These are phyloP conservation scores for Alviniconcha marisindica DNA, from an alignment of 1,140 invertebrate genomes.

Conservation along the genomic window DNA sequence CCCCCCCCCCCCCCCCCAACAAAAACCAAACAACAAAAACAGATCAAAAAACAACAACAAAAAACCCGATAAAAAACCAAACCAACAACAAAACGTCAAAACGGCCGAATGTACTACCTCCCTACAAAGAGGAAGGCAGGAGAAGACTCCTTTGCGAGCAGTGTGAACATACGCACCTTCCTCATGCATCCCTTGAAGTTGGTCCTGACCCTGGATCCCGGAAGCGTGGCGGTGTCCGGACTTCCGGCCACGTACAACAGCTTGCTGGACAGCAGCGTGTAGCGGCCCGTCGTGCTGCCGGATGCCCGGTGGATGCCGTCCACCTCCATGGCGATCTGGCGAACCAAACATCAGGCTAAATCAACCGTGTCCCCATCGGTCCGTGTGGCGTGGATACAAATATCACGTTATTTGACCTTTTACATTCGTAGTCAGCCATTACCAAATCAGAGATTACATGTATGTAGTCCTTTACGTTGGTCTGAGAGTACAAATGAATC, in stretches of 20 bases:
- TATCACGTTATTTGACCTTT: too few species aligned
- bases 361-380: too few species aligned
- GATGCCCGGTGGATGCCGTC: conserved; percentile 94
- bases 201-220: conserved; percentile 89
- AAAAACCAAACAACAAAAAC: background rate
- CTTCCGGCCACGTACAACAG: conserved; percentile 93
- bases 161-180: conserved; percentile 82
- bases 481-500: too few species aligned
- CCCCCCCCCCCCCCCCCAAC: background rate
- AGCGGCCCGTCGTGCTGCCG: conserved; percentile 93
- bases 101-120: background rate
- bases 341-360: too few species aligned
- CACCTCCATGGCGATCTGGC: conserved; percentile 92
- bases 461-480: too few species aligned
- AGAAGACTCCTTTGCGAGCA: background rate
- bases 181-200: conserved; percentile 97
- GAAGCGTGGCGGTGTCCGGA: conserved; percentile 85
- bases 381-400: too few species aligned
- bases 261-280: conserved; percentile 91
- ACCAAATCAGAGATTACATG: too few species aligned
- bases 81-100: background rate
- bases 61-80: background rate
- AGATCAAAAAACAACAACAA: background rate
- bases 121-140: too few species aligned
- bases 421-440: too few species aligned